Base-by-base conservation (phyloP, 2,797 vertebrate genomes). In the Hippoglossus hippoglossus region DNA sequence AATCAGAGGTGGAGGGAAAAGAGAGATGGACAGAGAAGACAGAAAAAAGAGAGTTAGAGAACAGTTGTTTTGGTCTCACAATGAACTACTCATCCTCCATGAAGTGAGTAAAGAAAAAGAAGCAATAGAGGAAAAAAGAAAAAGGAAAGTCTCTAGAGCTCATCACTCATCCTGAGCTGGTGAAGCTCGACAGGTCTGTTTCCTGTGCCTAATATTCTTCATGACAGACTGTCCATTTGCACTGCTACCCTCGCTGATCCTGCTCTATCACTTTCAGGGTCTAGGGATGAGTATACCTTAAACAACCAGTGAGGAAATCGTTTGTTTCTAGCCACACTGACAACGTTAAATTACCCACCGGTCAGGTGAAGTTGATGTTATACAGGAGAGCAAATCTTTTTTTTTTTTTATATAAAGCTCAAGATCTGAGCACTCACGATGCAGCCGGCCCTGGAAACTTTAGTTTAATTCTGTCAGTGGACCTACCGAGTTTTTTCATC, bases 191-290 rank as follows among this genome's bases (percentile, higher is more conserved):
- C 93, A 92, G 91, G 85, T 86, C 80, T 84, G 88, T 89, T 90
- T 93, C 86, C 91, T 89, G 77, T 80, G 92, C 80, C 87, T 92
- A 91, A 93, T 93, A 94, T 94, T 90, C 84, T 86, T 83, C 81
- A 73, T 93, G 93, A 94, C 92, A 94, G 89, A 91, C 87, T 92
- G 93, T 93, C 93, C 87, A 86, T 89, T 94, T 90, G 84, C 84
- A 84, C 72, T 71, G 87, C 76, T 88, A 80, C 77, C 80, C 86
- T 77, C 39, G 49, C 87, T 88, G 87, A 89, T 87, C 86, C 86
- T 78, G 81, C 85, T 86, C 87, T 75, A 90, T 91, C 84, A 89
- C 85, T 85, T 85, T 78, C 81, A 83, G 82, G 61, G 65, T 77
- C 67, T 77, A 63, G 77, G 79, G 77, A 85, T 67, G 69, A 85